Evolutionary conservation across 2,888 invertebrate genomes (phyloP), one percentile per base, ranked within the genome.

Genomic region (Phragmatobia fuliginosa): DNA sequence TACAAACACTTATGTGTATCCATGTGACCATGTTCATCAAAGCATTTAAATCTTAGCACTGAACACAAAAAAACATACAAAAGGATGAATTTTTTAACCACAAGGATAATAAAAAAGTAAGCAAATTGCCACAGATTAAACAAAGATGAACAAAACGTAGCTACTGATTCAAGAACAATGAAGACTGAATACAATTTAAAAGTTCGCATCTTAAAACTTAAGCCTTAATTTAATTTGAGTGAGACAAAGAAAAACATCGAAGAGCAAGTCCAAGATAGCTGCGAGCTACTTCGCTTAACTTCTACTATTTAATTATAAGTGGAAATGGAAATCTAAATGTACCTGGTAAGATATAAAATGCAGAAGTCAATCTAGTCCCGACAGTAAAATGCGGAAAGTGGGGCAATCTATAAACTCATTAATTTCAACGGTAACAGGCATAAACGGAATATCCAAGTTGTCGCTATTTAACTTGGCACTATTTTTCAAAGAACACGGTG

Each of bases 251-350:
- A 83, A 85, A 85, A 83, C 78, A 78, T 74, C 61, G 77, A 61
- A 59, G 75, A 74, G 71, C 69, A 81, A 81, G 75, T 80, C 76
- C 72, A 74, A 86, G 80, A 80, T 76, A 80, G 77, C 65, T 80
- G 77, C 74, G 72, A 75, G 80, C 83, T 81, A 78, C 83, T 85
- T 80, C 82, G 85, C 86, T 83, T 85, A 89, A 90, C 85, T 88
- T 86, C 79, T 85, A 84, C 86, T 88, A 90, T 90, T 90, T 90
- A 92, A 90, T 92, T 90, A 90, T 87, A 86, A 88, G 81, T 79
- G 88, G 89, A 92, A 92, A 93, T 92, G 83, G 87, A 89, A 91
- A 87, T 86, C 84, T 91, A 90, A 92, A 90, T 88, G 89, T 83
- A 84, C 83, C 88, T 81, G 85, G 81, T 78, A 84, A 82, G 83